Base-by-base conservation (phyloP, 2,797 vertebrate species). In the Sitta carolinensis region DNA sequence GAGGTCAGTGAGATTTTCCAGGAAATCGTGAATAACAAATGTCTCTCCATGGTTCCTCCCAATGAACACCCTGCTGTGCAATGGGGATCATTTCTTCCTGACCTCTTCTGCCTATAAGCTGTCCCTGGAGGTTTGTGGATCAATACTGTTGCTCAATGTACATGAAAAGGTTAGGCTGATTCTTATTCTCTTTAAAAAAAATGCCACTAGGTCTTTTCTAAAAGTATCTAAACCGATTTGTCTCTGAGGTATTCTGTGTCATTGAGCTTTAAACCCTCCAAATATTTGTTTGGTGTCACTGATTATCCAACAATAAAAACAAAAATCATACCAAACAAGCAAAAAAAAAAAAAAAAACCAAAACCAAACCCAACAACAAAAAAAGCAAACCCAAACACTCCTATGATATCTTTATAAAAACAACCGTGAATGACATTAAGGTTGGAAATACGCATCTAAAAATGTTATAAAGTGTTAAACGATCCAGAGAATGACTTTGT, bases 201-300 rank as follows among this genome's bases (percentile, higher is more conserved):
- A 81, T 0, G 9, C 16, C 16, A 8, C 36, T 45, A 77, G 12
- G 12, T 78, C 12, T 68, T 85, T 93, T 73, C 36, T 81, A n/a
- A 66, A 83, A 84, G 58, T 87, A 55, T 72, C 42, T 82, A 22
- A 72, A 16, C n/a, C 4, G 0, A 42, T 89, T 83, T 83, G 11
- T 89, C 76, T 91, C 61, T 64, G 48, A 80, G 34, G 21, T 83
- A 55, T 83, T 67, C 52, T 68, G 22, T 87, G 68, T 26, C 40
- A 63, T 1, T 89, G 62, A 91, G 47, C 26, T 81, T 26, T 75
- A 45, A 89, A 92, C 36, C 21, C 11, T 87, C 29, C 30, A 91
- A 92, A 87, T 95, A 69, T 84, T 89, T 90, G n/a, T 82, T 92
- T 58, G 58, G 19, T 72, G 18, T 89, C n/a, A 59, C 72, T 77